Evolutionary conservation across 1,140 invertebrate genomes (phyloP), one percentile per base, ranked within the genome.

Genomic region (Samia ricini): DNA sequence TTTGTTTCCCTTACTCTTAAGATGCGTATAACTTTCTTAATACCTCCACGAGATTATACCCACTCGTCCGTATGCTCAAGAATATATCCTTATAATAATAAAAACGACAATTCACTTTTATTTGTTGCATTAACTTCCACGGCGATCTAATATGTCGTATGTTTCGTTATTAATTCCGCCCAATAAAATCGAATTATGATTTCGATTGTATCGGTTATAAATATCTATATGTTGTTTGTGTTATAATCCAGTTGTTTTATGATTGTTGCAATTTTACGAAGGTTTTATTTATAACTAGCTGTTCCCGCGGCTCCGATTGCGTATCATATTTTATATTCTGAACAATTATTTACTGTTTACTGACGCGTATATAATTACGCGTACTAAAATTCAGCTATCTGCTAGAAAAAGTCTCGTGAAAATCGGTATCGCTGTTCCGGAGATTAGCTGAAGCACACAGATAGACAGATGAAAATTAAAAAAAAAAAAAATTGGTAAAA

Each of bases 21-120:
- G 76, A 84, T 82, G 85, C 72, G 74, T 75, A 78, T 77, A 88
- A 88, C 81, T 88, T 88, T 88, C 77, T 79, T 86, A 88, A 88
- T 88, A 88, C 79, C 74, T 76, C 64, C 63, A 72, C 72, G 65
- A 84, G 79, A 86, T 85, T 85, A 83, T 78, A 74, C 71, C 71
- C 71, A 75, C 69, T 73, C 69, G 65, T 59, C 75, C 79, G 74
- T 86, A 83, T 80, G 73, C 72, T 72, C 66, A 68, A 69, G 66
- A 70, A 79, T 76, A 76, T 79, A 84, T 78, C 68, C 68, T 72
- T 81, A 84, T 86, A 81, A 88, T 86, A 85, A 81, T 84, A 88
- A 86, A 82, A 85, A 81, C 74, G 74, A 77, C 81, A 77, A 83
- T 86, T 72, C 77, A 58, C 69, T 77, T 85, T 85, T 85, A 88